Evolutionary conservation across 30 jellyfish, hydroid and myxozoan species (phyloP).

Genomic region (Turritopsis rubra): DNA sequence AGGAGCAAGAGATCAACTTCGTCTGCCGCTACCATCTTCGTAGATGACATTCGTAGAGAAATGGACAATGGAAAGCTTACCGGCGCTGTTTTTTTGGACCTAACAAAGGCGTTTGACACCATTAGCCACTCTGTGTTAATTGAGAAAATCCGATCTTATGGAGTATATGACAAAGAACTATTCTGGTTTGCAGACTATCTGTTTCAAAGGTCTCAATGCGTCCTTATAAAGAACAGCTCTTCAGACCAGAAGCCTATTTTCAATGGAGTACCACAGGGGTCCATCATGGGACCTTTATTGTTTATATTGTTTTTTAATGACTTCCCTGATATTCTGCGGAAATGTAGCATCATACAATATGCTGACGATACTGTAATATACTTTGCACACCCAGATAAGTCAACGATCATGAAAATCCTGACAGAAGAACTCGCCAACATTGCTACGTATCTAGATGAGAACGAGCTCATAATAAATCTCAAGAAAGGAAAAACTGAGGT

Average conservation of each 20-base stretch:
- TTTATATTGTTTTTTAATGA: conserved; percentile 32
- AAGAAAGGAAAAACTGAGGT: not conserved
- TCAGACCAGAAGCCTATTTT: conserved; percentile 34
- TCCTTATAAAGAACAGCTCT: conserved; percentile 28
- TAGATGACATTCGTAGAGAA: not conserved
- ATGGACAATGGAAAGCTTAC: not conserved
- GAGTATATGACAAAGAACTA: not conserved
- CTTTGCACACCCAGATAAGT: not conserved
- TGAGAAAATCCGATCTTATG: not conserved
- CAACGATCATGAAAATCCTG: not conserved
- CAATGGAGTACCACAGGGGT: conserved; percentile 47
- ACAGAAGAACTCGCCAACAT: not conserved
- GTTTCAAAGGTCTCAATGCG: conserved; percentile 20
- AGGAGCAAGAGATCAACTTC: not conserved
- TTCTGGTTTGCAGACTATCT: not conserved
- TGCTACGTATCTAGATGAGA: not conserved
- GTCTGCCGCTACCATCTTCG: not conserved
- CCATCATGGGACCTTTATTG: conserved; percentile 26
- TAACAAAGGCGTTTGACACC: not conserved
- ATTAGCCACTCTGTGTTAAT: not conserved
- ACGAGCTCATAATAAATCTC: not conserved
- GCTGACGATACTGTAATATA: conserved; percentile 6
- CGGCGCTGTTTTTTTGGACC: not conserved
- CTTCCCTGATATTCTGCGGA: not conserved
- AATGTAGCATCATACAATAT: not conserved